Evolutionary conservation across 2,888 invertebrate species (phyloP), one percentile per base, ranked within the genome.

Genomic region (Papilio demoleus): DNA sequence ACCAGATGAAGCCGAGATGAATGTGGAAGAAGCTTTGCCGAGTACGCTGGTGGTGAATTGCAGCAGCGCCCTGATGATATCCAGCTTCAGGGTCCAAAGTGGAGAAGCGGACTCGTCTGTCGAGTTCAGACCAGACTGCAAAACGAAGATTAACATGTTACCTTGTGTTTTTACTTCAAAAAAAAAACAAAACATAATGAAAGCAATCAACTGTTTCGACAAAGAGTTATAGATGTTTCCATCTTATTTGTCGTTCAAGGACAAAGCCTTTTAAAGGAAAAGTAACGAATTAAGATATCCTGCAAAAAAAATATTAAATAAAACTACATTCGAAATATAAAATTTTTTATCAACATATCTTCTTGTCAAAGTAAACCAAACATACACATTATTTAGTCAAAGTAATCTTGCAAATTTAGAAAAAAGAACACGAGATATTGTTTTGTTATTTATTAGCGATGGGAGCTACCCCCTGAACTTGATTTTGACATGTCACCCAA

Each of bases 401-500:
- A 42, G n/a, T 1, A 17, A 45, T 11, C 1, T 11, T 19, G 11
- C 2, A 9, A 11, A 1, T 0, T 8, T 6, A 42, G 12, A 8
- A 42, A 8, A 22, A 22, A 47, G 1, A 3, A 19, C 4, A 2
- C 22, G 4, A 8, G 14, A 27, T 27, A 4, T n/a, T 3, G 6
- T 53, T 27, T 53, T 14, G 4, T 27, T 17, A 24, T 14, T 68
- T 14, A 50, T 72, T 67, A 74, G 80, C 79, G 76, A 1, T 78
- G 75, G 0, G 82, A 81, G 40, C 84, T 83, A 50, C 87, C 82
- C 1, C 79, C 81, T 0, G 88, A 90, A 71, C 90, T 90, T 14
- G 83, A 81, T 71, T 90, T 90, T 0, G 90, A 90, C 91, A 92
- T 91, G 56, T 91, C 88, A 70, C 91, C 92, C 0, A 88, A 82